Evolutionary conservation across 2,797 vertebrate species (phyloP).

Genomic region (Sardinella longiceps): DNA sequence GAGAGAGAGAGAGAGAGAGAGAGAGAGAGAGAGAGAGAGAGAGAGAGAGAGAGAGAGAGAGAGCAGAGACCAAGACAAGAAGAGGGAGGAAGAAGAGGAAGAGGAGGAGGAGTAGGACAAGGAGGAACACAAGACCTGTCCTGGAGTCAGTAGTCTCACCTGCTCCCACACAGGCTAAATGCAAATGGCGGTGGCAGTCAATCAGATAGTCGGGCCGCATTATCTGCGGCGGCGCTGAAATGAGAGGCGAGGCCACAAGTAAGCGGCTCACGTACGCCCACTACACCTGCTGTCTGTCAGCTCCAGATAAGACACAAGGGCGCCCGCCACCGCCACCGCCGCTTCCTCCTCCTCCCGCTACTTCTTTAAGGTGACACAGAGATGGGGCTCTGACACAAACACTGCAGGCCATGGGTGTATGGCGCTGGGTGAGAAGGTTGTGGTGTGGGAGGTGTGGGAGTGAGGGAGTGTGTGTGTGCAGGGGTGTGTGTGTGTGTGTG

Average conservation of each 20-base stretch:
- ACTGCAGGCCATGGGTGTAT: neutral
- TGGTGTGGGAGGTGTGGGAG: neutral
- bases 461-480: neutral
- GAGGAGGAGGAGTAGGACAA: neutral
- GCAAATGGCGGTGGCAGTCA: conserved; percentile 2
- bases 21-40: neutral
- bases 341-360: no score
- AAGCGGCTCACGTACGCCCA: neutral
- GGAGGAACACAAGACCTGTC: neutral
- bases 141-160: conserved; percentile 1
- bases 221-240: neutral
- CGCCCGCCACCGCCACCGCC: no score
- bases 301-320: neutral
- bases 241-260: neutral
- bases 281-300: conserved; percentile 21
- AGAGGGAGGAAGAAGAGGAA: neutral
- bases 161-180: conserved; percentile 15
- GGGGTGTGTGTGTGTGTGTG: neutral
- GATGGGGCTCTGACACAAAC: neutral
- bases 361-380: neutral
- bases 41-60: neutral
- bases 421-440: neutral
- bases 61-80: neutral
- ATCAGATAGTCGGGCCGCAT: conserved; percentile 15
- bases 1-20: neutral